These are phyloP conservation scores for Acanthurus lineatus DNA, from an alignment of 2,797 vertebrate genomes.

Conservation along the genomic window DNA sequence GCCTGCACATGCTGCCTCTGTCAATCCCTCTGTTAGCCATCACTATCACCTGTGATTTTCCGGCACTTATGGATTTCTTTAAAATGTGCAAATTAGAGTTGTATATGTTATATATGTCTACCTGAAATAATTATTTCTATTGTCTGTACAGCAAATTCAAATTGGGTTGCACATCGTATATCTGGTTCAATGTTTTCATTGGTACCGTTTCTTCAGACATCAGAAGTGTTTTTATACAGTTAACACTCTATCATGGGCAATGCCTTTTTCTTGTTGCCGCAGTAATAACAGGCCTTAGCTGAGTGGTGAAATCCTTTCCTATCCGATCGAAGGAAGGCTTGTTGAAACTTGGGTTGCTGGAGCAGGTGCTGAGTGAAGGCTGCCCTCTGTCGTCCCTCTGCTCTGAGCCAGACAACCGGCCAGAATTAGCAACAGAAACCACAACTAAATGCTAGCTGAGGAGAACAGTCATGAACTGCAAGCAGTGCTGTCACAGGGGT, in stretches of 20 bases:
- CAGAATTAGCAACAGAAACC: conserved; percentile 63
- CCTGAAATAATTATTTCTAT: conserved; percentile 31
- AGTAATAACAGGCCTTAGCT: conserved; percentile 66
- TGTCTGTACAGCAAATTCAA: conserved; percentile 36
- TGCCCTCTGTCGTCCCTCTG: conserved; percentile 45
- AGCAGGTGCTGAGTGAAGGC: conserved; percentile 68
- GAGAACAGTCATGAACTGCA: conserved; percentile 12
- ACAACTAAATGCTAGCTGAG: conserved; percentile 16
- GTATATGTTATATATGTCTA: background rate
- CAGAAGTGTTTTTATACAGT: conserved; percentile 24
- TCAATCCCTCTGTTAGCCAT: conserved; percentile 25
- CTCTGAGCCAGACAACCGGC: conserved; percentile 32
- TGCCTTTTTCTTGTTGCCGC: conserved; percentile 50
- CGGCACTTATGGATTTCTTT: conserved; percentile 6
- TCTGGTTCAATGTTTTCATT: conserved; percentile 45
- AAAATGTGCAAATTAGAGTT: conserved; percentile 14
- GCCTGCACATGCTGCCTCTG: conserved; percentile 5
- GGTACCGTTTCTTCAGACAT: conserved; percentile 36
- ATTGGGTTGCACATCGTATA: conserved; percentile 20
- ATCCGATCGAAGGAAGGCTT: conserved; percentile 65
- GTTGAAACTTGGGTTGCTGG: conserved; percentile 53
- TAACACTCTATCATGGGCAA: conserved; percentile 31
- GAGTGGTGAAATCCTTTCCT: conserved; percentile 60
- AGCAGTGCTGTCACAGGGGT: background rate
- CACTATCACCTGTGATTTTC: conserved; percentile 32